Evolutionary conservation across 2,797 vertebrate species (phyloP), one percentile per base, ranked within the genome.

Genomic region (Sebastes elongatus): DNA sequence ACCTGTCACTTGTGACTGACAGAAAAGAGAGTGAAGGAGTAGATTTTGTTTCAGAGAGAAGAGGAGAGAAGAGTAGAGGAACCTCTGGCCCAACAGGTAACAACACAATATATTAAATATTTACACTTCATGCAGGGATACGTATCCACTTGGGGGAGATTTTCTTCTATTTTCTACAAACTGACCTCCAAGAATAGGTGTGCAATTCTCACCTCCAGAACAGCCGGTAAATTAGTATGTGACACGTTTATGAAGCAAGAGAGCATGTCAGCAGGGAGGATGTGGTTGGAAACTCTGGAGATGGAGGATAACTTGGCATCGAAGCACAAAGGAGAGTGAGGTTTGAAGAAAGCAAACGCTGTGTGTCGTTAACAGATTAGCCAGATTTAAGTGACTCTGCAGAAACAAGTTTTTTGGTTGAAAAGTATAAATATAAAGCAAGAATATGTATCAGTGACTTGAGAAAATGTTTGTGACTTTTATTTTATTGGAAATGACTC

Each of bases 241-340:
- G 14, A 46, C 6, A 46, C 38, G 1, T 46, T 46, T 46, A 46
- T 46, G 38, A 46, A 46, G 38, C 14, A 25, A 1, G 25, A 25
- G 25, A 25, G 25, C 25, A 25, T 52, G 72, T 22, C 76, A 74
- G 76, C 6, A 68, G 71, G 69, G 78, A 90, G 88, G 87, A 89
- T 87, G 86, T 87, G 85, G 82, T 89, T 81, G 80, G 52, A 23
- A 62, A 4, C 42, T 74, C 20, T 76, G 71, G 80, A 78, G 74
- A 73, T 38, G 56, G 55, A 83, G 72, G 62, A 46, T 80, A 42
- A 65, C 16, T 46, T 62, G 35, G 13, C 56, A 42, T 35, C 10
- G 35, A 35, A 35, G 35, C 35, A 35, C 35, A 35, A 35, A 35
- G 35, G 35, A 35, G 10, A 35, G 33, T 35, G 33, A 35, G 35